Evolutionary conservation across 2,113 vertebrate species (phyloP).

Genomic region (Halichoerus grypus): DNA sequence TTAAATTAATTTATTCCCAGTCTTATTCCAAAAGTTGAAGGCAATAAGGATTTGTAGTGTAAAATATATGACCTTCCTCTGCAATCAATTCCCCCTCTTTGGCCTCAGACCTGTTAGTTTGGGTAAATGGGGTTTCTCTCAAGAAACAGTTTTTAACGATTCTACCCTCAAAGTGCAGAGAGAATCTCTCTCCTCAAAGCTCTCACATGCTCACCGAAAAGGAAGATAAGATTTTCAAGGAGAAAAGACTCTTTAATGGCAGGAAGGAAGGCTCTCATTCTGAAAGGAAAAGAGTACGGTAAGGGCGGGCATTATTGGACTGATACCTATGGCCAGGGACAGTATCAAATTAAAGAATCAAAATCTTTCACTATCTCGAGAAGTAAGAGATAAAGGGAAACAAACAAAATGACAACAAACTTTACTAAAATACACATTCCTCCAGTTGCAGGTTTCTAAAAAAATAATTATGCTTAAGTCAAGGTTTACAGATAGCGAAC

Average conservation of each 20-base stretch:
- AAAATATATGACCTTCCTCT: conserved; percentile 67
- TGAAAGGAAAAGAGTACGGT: not conserved
- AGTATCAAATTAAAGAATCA: conserved; percentile 66
- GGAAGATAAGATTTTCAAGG: conserved; percentile 66
- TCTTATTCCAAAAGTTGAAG: conserved; percentile 41
- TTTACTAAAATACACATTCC: conserved; percentile 77
- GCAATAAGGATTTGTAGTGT: conserved; percentile 62
- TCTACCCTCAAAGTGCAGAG: conserved; percentile 72
- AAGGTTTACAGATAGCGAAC: conserved; percentile 87
- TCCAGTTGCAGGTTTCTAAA: conserved; percentile 75
- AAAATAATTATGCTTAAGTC: conserved; percentile 74
- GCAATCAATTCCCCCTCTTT: conserved; percentile 74
- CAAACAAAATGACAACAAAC: conserved; percentile 82
- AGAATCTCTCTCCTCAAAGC: conserved; percentile 78
- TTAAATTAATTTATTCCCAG: conserved; percentile 48
- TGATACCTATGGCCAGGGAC: not conserved
- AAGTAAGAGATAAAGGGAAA: conserved; percentile 78
- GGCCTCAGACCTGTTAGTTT: conserved; percentile 60
- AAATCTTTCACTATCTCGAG: conserved; percentile 61
- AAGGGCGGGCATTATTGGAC: not conserved
- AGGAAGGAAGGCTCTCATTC: conserved; percentile 5
- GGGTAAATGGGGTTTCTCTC: conserved; percentile 69
- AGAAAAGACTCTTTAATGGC: conserved; percentile 54
- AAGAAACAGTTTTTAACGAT: conserved; percentile 63
- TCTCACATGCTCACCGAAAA: conserved; percentile 63